Evolutionary conservation across 2,797 vertebrate species (phyloP), one percentile per base, ranked within the genome.

Genomic region (Melanotaenia maccullochi): DNA sequence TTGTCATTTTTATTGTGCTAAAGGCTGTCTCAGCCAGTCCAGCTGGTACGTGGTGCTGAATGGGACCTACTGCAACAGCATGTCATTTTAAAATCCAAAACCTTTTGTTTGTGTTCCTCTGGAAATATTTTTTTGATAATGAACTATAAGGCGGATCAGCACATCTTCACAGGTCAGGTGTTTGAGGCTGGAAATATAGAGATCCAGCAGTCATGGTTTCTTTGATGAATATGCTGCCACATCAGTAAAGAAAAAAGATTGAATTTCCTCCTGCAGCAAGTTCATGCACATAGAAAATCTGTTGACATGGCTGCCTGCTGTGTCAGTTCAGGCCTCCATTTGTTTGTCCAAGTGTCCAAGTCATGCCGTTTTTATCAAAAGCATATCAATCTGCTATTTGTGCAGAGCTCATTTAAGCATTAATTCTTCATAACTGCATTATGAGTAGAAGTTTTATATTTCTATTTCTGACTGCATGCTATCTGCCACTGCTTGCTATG

Each of bases 401-500:
- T 44, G 42, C 42, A 44, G 42, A 20, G 18, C 16, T 44, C 18
- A 20, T 44, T 44, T 18, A 44, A 44, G 18, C 18, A 20, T 44
- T 8, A 6, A 20, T 20, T 44, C 30, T 51, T 51, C 9, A 18
- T 5, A 42, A 42, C 47, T 24, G 47, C 9, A 11, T 24, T 9
- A 1, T 49, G n/a, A 51, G n/a, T 51, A 51, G 56, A 75, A 74
- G 67, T 32, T 62, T 73, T 2, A 3, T 5, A 28, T 55, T 68
- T 67, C 18, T 4, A 59, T 59, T 71, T 55, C 6, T 65, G 30
- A 22, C 22, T 6, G 33, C 28, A 38, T 40, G 47, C 14, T 64
- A 65, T 84, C 78, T 33, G 61, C 58, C 33, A 35, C 64, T n/a
- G 14, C 72, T 76, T 60, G 58, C 65, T 36, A 42, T 24, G 40